A percentile compares a stretch with the other conserved stretches of the same genome.
Conservation (phyloP, 2,797 vertebrate genomes). For the Periophthalmus magnuspinnatus region DNA sequence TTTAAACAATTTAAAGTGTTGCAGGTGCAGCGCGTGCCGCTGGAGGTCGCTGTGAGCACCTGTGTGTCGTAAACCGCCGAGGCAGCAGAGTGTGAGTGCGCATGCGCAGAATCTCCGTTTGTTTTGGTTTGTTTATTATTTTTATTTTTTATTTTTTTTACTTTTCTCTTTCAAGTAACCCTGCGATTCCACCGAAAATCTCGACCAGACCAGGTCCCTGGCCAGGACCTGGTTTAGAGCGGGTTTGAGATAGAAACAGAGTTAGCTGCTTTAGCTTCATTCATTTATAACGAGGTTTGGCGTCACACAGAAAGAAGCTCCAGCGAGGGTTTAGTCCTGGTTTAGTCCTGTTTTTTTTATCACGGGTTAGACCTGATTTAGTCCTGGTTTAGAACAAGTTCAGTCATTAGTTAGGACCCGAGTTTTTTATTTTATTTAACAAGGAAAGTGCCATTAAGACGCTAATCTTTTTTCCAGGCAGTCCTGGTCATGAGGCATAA, state of each 20-base stretch:
- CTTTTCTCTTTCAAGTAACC: background rate
- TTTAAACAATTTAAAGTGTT: too few species aligned
- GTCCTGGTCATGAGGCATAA: too few species aligned
- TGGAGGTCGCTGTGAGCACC: slow-evolving; percentile 1
- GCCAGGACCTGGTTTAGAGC: background rate
- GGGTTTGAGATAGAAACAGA: too few species aligned
- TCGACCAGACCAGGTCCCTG: background rate
- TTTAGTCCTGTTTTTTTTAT: background rate
- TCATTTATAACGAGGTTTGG: background rate
- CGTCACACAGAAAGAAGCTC: background rate
- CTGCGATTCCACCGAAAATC: background rate
- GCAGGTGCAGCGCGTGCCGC: background rate
- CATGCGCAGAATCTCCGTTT: background rate
- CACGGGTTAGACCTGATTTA: background rate
- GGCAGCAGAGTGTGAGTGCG: background rate
- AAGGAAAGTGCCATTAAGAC: too few species aligned
- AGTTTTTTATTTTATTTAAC: too few species aligned
- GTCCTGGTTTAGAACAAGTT: background rate
- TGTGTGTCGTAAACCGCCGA: background rate
- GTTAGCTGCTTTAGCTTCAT: background rate
- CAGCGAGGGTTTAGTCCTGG: background rate
- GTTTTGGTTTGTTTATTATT: background rate
- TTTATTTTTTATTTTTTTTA: background rate
- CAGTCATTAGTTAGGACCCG: too few species aligned
- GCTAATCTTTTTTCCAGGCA: too few species aligned